A percentile compares a stretch with the other conserved stretches of the same genome.
phyloP scores from a whole-genome alignment of 2,113 vertebrate species.

The Oenanthe oenanthe region DNA sequence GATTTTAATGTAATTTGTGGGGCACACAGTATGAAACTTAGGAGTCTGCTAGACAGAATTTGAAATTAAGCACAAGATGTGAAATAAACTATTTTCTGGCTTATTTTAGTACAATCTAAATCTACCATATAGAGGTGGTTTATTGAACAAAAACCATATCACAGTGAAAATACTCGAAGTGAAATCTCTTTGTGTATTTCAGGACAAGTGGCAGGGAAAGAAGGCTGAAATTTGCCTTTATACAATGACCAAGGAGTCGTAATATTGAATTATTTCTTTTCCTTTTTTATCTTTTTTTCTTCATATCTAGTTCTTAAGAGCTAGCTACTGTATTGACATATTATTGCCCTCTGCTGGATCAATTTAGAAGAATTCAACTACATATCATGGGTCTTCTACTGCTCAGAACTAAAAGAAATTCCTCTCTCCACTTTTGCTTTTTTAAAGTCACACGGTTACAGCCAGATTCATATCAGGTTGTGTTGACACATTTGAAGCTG shows the following conservation, averaged over 20 bases:
- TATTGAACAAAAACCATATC: slow-evolving; percentile 3
- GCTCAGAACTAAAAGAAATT: neutral
- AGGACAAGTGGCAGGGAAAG: neutral
- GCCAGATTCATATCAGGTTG: neutral
- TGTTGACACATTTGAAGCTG: neutral
- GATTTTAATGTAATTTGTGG: neutral
- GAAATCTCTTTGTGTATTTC: neutral
- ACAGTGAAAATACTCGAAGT: neutral
- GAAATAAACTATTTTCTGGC: neutral
- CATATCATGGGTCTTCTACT: neutral
- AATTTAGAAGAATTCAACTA: slow-evolving; percentile 43
- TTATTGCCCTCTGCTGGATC: slow-evolving; percentile 68
- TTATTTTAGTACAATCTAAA: neutral
- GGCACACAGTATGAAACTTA: neutral
- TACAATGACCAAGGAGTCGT: neutral
- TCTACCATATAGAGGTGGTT: neutral
- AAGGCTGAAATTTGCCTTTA: neutral
- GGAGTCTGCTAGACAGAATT: neutral
- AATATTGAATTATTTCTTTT: neutral
- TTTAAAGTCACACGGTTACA: neutral
- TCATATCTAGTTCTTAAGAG: neutral
- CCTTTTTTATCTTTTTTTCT: neutral
- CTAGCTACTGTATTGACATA: slow-evolving; percentile 48
- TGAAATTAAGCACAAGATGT: neutral
- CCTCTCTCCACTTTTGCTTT: neutral